Conservation (phyloP, 2,113 vertebrate species). For the Trochalopteron elliotii region DNA sequence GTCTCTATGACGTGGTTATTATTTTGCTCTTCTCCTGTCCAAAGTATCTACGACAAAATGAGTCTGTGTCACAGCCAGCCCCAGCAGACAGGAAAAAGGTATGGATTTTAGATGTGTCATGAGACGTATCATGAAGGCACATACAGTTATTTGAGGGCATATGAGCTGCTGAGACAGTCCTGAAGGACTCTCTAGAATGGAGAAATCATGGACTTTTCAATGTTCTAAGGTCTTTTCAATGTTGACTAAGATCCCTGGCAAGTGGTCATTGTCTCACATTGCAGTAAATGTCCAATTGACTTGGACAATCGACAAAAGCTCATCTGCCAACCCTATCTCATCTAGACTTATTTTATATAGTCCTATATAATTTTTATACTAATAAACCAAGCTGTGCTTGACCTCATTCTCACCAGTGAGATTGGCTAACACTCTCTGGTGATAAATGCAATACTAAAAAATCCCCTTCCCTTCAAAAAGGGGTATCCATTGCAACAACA, state of each 20-base stretch:
- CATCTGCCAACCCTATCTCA: neutral
- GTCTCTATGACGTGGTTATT: neutral
- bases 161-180: neutral
- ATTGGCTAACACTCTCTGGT: neutral
- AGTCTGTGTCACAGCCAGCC: neutral
- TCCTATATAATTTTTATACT: neutral
- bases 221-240: too few species aligned
- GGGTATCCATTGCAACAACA: neutral
- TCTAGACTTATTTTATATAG: neutral
- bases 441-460: neutral
- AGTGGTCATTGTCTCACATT: neutral
- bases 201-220: neutral
- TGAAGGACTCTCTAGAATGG: neutral
- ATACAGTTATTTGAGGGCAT: neutral
- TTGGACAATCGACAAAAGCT: neutral
- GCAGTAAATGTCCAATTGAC: neutral
- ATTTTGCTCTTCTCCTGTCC: neutral
- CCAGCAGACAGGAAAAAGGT: neutral
- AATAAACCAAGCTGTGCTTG: neutral
- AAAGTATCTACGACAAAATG: neutral
- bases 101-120: neutral
- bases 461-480: neutral
- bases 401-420: neutral
- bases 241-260: neutral
- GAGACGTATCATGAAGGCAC: neutral